These are phyloP conservation scores for Drosophila parvula DNA, from an alignment of 1,140 invertebrate species.

Conservation along the genomic window DNA sequence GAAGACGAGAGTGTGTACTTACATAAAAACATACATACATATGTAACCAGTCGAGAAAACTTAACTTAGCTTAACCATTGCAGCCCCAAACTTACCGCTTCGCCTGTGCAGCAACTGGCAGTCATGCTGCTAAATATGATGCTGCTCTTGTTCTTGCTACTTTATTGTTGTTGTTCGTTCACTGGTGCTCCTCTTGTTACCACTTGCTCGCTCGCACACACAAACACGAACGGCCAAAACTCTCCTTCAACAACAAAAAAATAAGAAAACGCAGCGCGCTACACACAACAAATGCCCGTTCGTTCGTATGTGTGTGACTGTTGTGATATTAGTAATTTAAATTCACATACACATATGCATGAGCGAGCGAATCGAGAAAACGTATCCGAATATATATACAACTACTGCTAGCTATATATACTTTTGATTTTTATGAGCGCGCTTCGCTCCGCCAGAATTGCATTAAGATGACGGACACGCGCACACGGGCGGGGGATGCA, in stretches of 20 bases:
- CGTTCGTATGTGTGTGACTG: constrained; percentile 22
- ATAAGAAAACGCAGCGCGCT: constrained; percentile 50
- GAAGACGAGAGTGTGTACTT: constrained; percentile 29
- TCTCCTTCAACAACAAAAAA: constrained; percentile 32
- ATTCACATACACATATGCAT: constrained; percentile 32
- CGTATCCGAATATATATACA: constrained; percentile 56
- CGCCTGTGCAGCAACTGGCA: constrained; percentile 46
- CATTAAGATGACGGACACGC: constrained; percentile 16
- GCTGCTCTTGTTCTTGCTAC: constrained; percentile 22
- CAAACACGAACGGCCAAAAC: constrained; percentile 18
- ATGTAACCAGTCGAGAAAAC: constrained; percentile 8
- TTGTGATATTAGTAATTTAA: constrained; percentile 53
- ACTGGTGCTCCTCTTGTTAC: constrained; percentile 22
- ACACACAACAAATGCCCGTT: constrained; percentile 43
- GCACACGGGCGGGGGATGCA: constrained; percentile 29
- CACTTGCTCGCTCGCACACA: constrained; percentile 41
- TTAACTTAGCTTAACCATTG: constrained; percentile 16
- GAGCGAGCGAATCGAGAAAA: constrained; percentile 51
- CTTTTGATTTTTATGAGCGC: constrained; percentile 44
- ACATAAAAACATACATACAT: constrained; percentile 29
- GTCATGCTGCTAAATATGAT: constrained; percentile 20
- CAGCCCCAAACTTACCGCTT: constrained; percentile 58
- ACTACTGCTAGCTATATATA: constrained; percentile 34
- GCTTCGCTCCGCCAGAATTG: constrained; percentile 26
- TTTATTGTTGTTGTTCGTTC: constrained; percentile 35